Percentiles rank a stretch among this genome's conserved stretches.
phyloP scores from a whole-genome alignment of 2,888 invertebrate genomes.

The Antheraea assamensis region DNA sequence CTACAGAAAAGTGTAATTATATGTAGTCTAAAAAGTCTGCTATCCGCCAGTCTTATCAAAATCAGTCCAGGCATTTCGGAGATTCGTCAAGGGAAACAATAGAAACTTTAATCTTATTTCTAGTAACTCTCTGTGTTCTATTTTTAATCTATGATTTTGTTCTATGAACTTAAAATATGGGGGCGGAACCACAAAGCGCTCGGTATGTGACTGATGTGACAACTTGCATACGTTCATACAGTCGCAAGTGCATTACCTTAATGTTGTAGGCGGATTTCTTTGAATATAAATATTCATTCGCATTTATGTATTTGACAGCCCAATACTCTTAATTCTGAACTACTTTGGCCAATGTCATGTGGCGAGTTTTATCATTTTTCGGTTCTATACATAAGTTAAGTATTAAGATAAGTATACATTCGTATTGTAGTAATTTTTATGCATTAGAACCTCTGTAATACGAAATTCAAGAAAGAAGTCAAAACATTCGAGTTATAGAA shows the following conservation, averaged over 20 bases:
- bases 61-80: too few species aligned
- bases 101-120: too few species aligned
- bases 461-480: too few species aligned
- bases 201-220: neutral
- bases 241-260: neutral
- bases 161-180: neutral
- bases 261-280: neutral
- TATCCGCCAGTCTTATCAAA: too few species aligned
- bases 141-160: neutral
- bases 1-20: too few species aligned
- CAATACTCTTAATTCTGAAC: neutral
- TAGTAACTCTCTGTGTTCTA: neutral
- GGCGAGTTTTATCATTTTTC: neutral
- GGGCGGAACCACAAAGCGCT: neutral
- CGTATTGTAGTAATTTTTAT: too few species aligned
- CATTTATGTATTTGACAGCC: neutral
- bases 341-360: neutral
- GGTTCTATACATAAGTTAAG: neutral
- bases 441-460: too few species aligned
- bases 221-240: neutral
- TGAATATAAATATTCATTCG: neutral
- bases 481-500: too few species aligned
- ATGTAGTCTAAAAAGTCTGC: too few species aligned
- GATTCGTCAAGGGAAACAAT: too few species aligned
- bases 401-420: too few species aligned